A percentile compares a stretch with the other conserved stretches of the same genome.
These are phyloP conservation scores for Xenopus borealis DNA, from an alignment of 2,113 vertebrate species.

Conservation along the genomic window DNA sequence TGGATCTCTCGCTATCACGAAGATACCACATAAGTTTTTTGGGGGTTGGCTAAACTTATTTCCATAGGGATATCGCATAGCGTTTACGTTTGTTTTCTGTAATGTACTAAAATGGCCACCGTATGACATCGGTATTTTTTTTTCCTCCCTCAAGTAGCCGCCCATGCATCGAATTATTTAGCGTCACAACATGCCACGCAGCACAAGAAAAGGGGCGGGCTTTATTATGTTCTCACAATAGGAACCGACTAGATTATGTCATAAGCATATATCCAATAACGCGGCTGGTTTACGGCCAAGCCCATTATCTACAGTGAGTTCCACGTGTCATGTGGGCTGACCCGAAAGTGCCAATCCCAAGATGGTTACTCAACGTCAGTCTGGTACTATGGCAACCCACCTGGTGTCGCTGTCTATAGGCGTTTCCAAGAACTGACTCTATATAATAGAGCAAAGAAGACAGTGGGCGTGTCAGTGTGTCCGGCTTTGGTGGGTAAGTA, in stretches of 20 bases:
- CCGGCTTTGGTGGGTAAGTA: neutral
- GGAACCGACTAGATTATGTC: neutral
- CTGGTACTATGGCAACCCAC: conserved; percentile 6
- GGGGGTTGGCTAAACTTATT: no score
- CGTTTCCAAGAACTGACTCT: neutral
- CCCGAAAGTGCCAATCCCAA: neutral
- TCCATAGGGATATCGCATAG: no score
- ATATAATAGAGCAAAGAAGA: conserved; percentile 17
- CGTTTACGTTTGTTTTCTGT: no score
- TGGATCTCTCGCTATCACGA: no score
- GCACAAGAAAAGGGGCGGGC: neutral
- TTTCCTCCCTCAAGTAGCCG: no score
- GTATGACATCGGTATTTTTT: no score
- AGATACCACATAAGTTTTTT: no score
- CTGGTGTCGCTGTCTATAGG: neutral
- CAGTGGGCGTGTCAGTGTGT: conserved; percentile 1
- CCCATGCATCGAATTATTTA: neutral
- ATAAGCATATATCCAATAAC: neutral
- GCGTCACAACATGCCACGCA: conserved; percentile 26
- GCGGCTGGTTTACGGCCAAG: no score
- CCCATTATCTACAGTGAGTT: neutral
- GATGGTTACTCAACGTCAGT: neutral
- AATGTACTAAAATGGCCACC: no score
- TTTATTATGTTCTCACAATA: neutral
- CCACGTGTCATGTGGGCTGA: neutral